A percentile compares a stretch with the other conserved stretches of the same genome.
Conservation (phyloP, 2,888 invertebrate species). For the Diabrotica balteata region DNA sequence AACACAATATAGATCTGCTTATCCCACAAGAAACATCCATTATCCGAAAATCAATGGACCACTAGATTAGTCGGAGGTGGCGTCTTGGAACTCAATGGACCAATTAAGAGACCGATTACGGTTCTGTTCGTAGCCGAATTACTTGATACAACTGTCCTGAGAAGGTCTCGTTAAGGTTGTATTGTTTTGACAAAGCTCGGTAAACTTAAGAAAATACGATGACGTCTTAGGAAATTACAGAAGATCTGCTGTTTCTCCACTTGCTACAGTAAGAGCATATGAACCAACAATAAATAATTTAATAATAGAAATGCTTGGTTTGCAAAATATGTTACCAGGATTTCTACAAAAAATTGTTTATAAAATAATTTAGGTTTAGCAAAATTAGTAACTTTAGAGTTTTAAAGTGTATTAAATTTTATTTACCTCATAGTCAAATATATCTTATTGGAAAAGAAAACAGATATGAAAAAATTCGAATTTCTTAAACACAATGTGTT, state of each 20-base stretch:
- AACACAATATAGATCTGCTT: conserved; percentile 59
- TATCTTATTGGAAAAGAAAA: too few relatives aligned
- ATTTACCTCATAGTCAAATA: too few relatives aligned
- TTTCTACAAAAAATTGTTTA: too few relatives aligned
- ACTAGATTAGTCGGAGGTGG: conserved; percentile 57
- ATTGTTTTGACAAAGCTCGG: conserved; percentile 50
- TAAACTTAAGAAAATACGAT: conserved; percentile 49
- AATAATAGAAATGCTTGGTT: too few relatives aligned
- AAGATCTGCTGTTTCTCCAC: conserved; percentile 6
- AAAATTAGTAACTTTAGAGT: too few relatives aligned
- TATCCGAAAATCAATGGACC: conserved; percentile 59
- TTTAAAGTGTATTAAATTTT: too few relatives aligned
- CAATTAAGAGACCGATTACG: conserved; percentile 57
- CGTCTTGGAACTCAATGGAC: conserved; percentile 57
- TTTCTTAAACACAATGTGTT: too few relatives aligned
- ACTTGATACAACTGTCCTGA: conserved; percentile 55
- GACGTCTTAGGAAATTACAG: conserved; percentile 43
- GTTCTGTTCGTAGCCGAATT: conserved; percentile 52
- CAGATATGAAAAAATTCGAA: too few relatives aligned
- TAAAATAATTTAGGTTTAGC: too few relatives aligned
- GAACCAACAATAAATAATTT: too few relatives aligned
- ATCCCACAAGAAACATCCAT: conserved; percentile 59
- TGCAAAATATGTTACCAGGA: too few relatives aligned
- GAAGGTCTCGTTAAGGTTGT: conserved; percentile 55
- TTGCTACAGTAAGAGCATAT: background rate